Evolutionary conservation across 2,113 vertebrate species (phyloP), one percentile per base, ranked within the genome.

Genomic region (Lepisosteus osseus): DNA sequence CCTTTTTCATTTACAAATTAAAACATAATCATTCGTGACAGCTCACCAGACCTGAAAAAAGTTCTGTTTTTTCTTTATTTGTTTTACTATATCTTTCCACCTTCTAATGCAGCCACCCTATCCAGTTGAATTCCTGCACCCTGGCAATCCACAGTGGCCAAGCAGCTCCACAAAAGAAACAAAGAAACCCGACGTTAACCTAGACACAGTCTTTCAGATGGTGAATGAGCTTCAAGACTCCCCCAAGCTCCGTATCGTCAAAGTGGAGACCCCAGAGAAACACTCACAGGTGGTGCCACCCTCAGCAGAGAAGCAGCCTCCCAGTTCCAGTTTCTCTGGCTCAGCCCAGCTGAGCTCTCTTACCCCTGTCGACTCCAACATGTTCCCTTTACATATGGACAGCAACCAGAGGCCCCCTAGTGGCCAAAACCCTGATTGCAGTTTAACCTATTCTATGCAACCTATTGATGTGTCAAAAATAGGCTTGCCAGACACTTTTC

Each of bases 161-260:
- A 82, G 72, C 69, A 74, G 59, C 70, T 62, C 84, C 51, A 77
- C 78, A 65, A 83, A 89, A 70, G 90, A 91, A 69, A 72, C 59
- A 70, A 89, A 88, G 76, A 89, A 87, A 73, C 76, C 72, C 47
- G 86, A 93, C 68, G 74, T 92, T 59, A 90, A 84, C 77, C 78
- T 93, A 70, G 91, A 94, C 68, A 80, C 76, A n/a, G 82, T 92
- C 77, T 94, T 93, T 83, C 92, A 90, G 79, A 86, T 90, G 17
- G 90, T 87, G 44, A 89, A 92, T 76, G 92, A 95, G 72, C 83
- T 93, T 77, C 83, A 83, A 70, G 81, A 77, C 17, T 80, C 86
- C 7, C 75, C 87, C 51, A 86, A 78, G 69, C 14, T 78, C 68
- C 80, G 73, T 70, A 68, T 87, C 72, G 87, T 91, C 40, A 86